Conservation (phyloP, 2,113 vertebrate species). For the Rynchops niger region DNA sequence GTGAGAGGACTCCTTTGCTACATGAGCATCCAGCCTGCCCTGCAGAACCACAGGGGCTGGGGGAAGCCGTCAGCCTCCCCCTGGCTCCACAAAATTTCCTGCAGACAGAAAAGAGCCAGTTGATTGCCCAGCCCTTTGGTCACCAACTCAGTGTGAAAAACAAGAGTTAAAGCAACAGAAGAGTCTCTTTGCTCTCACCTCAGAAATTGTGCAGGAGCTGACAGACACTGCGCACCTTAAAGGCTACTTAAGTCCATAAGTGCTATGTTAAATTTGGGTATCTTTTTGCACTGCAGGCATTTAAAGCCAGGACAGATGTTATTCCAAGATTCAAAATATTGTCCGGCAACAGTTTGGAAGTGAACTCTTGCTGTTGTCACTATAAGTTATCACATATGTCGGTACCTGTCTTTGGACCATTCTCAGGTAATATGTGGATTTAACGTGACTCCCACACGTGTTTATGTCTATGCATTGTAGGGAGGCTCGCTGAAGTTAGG, state of each 20-base stretch:
- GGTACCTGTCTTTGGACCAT: background rate
- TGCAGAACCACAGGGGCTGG: background rate
- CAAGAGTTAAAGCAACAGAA: background rate
- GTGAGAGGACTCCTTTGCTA: background rate
- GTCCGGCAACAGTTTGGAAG: background rate
- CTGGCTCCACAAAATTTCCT: background rate
- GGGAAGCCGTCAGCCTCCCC: background rate
- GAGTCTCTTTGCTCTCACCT: background rate
- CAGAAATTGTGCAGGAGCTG: background rate
- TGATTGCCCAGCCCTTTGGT: background rate
- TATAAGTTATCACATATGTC: background rate
- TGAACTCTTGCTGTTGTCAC: background rate
- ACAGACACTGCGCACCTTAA: background rate
- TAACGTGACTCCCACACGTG: background rate
- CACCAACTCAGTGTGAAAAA: background rate
- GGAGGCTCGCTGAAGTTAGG: background rate
- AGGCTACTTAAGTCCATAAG: background rate
- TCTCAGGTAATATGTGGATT: background rate
- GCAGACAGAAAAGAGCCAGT: background rate
- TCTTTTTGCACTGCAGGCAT: background rate
- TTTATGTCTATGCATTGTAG: background rate
- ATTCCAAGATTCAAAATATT: background rate
- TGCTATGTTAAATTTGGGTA: background rate
- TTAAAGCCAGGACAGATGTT: background rate
- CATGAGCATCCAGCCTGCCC: background rate